These are phyloP conservation scores for Epinephelus moara DNA, from an alignment of 2,113 vertebrate species.

Conservation along the genomic window DNA sequence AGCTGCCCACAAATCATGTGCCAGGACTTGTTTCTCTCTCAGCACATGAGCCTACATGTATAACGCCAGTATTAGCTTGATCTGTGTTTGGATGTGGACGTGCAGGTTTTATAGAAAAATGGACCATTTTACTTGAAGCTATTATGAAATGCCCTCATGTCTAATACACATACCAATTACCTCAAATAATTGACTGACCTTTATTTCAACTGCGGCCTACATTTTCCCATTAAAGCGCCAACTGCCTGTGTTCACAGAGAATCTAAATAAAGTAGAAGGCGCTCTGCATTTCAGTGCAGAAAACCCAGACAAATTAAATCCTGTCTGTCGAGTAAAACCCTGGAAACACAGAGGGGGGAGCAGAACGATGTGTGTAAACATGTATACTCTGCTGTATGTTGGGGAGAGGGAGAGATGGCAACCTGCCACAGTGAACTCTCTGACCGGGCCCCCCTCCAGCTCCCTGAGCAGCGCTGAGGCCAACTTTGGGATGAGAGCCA, in stretches of 20 bases:
- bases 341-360: slow-evolving; percentile 10
- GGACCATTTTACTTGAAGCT: neutral
- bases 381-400: slow-evolving; percentile 69
- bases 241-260: slow-evolving; percentile 2
- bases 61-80: neutral
- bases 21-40: neutral
- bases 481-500: slow-evolving; percentile 72
- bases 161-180: slow-evolving; percentile 2
- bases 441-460: slow-evolving; percentile 69
- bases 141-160: neutral
- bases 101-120: neutral
- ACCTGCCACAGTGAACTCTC: slow-evolving; percentile 78
- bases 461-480: slow-evolving; percentile 72
- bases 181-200: slow-evolving; percentile 29
- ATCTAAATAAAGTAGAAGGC: slow-evolving; percentile 25
- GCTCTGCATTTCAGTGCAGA: slow-evolving; percentile 15
- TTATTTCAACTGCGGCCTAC: slow-evolving; percentile 49
- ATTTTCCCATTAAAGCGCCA: slow-evolving; percentile 38
- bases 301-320: slow-evolving; percentile 27
- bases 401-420: slow-evolving; percentile 67
- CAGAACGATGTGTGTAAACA: slow-evolving; percentile 53
- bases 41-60: neutral
- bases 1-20: neutral
- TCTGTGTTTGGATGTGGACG: neutral
- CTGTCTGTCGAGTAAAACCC: slow-evolving; percentile 7